Conservation (phyloP, 2,113 vertebrate genomes). For the Larimichthys crocea region DNA sequence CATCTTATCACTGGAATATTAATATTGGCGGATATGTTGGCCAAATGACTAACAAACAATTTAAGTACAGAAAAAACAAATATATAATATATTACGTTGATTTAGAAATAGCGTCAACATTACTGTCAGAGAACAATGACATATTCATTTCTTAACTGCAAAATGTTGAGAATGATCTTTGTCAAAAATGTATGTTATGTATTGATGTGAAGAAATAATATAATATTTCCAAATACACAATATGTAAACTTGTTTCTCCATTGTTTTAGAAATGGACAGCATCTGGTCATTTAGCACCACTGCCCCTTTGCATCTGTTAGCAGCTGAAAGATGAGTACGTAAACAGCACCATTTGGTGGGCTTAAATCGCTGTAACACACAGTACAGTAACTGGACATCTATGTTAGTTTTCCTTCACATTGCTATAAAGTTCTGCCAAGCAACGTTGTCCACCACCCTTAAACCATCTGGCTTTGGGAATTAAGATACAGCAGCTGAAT, state of each 20-base stretch:
- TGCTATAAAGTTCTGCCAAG: conserved; percentile 4
- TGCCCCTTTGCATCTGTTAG: neutral
- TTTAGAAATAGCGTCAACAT: neutral
- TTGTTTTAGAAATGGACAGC: neutral
- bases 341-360: neutral
- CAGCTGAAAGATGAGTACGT: neutral
- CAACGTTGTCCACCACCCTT: conserved; percentile 4
- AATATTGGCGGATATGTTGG: neutral
- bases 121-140: neutral
- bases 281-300: neutral
- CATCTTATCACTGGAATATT: neutral
- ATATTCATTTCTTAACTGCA: neutral
- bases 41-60: neutral
- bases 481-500: conserved; percentile 24
- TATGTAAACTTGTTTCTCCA: neutral
- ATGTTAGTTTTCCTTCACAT: conserved; percentile 16
- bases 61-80: neutral
- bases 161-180: neutral
- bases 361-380: neutral
- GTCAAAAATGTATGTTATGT: neutral
- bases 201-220: neutral
- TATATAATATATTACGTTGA: neutral
- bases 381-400: neutral
- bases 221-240: neutral
- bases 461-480: conserved; percentile 45